Evolutionary conservation across 2,797 vertebrate genomes (phyloP).

Genomic region (Necrosyrtes monachus): DNA sequence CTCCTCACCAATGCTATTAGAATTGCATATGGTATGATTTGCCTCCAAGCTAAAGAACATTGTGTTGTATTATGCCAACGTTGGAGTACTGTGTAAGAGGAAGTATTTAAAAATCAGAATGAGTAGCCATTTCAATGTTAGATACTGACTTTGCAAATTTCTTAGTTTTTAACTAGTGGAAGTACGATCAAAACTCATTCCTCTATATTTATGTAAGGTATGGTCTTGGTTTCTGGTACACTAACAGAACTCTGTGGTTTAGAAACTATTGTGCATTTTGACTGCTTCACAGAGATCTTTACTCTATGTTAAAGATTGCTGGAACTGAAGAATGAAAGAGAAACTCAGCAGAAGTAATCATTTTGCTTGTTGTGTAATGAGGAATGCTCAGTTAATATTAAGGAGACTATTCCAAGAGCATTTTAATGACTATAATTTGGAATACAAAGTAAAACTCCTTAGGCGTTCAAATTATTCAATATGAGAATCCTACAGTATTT

Average conservation of each 20-base stretch:
- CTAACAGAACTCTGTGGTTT: neutral
- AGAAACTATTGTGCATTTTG: neutral
- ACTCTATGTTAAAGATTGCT: neutral
- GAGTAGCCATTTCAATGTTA: neutral
- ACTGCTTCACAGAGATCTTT: neutral
- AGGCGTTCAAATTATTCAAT: conserved; percentile 8
- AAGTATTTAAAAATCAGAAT: conserved; percentile 8
- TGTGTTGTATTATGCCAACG: neutral
- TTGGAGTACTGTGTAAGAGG: neutral
- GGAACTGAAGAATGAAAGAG: neutral
- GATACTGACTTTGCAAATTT: neutral
- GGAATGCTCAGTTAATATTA: conserved; percentile 33
- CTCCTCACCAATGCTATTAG: neutral
- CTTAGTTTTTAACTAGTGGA: neutral
- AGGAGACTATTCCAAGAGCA: neutral
- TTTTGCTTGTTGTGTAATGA: conserved; percentile 28
- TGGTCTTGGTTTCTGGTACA: neutral
- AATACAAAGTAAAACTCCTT: conserved; percentile 17
- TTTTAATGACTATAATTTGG: conserved; percentile 43
- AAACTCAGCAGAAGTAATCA: neutral
- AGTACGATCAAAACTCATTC: neutral
- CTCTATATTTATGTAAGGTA: neutral
- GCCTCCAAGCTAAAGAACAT: neutral
- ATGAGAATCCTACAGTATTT: neutral
- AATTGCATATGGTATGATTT: neutral